Evolutionary conservation across 2,113 vertebrate genomes (phyloP).

Genomic region (Thomomys bottae): DNA sequence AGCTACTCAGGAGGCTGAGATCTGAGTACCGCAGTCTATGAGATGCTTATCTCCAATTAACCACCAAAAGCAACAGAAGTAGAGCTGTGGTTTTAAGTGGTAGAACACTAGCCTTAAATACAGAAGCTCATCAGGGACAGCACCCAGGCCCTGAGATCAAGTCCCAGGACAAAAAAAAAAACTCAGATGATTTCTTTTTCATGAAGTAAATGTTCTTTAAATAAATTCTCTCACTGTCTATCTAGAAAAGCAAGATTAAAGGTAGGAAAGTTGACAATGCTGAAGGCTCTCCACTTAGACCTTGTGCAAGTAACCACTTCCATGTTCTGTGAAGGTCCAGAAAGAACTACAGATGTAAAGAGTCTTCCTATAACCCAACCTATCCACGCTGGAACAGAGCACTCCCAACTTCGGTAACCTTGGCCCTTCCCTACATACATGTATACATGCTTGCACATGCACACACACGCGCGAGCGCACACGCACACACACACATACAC

Average conservation of each 20-base stretch:
- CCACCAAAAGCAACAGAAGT: too few species aligned
- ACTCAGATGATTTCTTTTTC: not conserved
- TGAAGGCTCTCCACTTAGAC: not conserved
- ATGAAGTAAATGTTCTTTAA: slow-evolving; percentile 8
- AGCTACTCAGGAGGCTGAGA: too few species aligned
- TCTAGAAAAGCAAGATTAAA: not conserved
- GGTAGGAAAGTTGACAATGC: not conserved
- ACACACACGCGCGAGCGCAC: not conserved
- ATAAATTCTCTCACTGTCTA: not conserved
- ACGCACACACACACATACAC: not conserved
- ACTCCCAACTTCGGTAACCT: not conserved
- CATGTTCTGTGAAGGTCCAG: not conserved
- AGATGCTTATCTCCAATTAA: too few species aligned
- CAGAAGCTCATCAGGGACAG: too few species aligned
- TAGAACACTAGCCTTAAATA: too few species aligned
- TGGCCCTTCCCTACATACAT: not conserved
- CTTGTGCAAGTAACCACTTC: not conserved
- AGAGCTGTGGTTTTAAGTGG: too few species aligned
- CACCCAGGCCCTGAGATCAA: too few species aligned
- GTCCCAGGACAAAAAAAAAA: too few species aligned
- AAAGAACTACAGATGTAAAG: not conserved
- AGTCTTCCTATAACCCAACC: not conserved
- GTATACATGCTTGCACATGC: too few species aligned
- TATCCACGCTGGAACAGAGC: not conserved
- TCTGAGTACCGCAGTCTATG: too few species aligned